phyloP scores from a whole-genome alignment of 2,888 invertebrate genomes.

The Endotricha flammealis region DNA sequence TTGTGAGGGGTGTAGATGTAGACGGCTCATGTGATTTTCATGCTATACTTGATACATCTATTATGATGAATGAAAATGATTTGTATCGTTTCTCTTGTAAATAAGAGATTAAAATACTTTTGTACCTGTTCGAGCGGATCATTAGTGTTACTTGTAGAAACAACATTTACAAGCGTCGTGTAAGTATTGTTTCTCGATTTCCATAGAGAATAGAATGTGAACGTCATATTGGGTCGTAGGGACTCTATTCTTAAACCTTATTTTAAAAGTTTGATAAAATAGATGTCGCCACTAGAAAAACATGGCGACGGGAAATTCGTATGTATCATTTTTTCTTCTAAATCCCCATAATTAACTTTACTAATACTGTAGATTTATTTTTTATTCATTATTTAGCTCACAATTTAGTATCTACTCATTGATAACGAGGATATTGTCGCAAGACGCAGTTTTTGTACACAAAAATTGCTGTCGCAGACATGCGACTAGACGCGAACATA shows the following conservation, averaged over 20 bases:
- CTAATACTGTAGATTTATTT: too few relatives aligned
- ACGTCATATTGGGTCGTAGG: neutral
- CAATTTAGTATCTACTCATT: neutral
- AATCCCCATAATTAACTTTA: too few relatives aligned
- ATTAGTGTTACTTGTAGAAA: conserved; percentile 34
- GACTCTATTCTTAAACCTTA: neutral
- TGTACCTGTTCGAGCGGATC: conserved; percentile 66
- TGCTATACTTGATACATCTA: neutral
- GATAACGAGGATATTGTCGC: too few relatives aligned
- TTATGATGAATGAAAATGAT: conserved; percentile 6
- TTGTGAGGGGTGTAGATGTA: too few relatives aligned
- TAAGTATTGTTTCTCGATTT: conserved; percentile 3
- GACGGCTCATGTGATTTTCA: neutral
- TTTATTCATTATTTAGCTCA: neutral
- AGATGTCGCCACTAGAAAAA: too few relatives aligned
- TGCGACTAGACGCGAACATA: too few relatives aligned
- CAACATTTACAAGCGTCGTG: conserved; percentile 10
- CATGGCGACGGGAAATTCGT: too few relatives aligned
- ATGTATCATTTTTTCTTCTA: too few relatives aligned
- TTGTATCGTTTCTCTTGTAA: conserved; percentile 46
- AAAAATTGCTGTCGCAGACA: too few relatives aligned
- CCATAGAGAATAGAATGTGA: conserved; percentile 2
- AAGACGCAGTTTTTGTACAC: too few relatives aligned
- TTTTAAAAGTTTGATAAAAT: too few relatives aligned
- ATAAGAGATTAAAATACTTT: conserved; percentile 62